phyloP scores from a whole-genome alignment of 1,140 invertebrate genomes.

The Thaumetopoea pityocampa region DNA sequence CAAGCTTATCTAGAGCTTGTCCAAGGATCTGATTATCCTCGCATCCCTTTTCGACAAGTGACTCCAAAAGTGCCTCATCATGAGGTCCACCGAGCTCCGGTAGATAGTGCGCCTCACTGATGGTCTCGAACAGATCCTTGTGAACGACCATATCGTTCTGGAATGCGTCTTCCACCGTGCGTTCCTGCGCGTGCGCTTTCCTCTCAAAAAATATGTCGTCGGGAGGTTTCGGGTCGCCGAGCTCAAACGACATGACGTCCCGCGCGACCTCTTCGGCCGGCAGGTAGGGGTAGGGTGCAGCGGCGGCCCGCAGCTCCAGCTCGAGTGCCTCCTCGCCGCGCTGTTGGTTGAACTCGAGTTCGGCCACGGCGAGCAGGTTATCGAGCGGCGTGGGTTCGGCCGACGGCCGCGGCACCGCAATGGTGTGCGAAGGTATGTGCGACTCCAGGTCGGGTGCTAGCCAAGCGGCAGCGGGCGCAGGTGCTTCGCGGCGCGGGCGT shows the following conservation, averaged over 20 bases:
- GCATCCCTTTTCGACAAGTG: constrained; percentile 77
- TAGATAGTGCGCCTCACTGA: constrained; percentile 68
- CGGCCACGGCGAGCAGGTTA: constrained; percentile 77
- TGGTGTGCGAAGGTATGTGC: constrained; percentile 77
- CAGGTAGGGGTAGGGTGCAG: constrained; percentile 52
- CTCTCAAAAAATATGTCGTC: constrained; percentile 61
- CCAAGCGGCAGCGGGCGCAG: constrained; percentile 30
- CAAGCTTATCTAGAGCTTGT: constrained; percentile 64
- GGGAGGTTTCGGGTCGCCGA: constrained; percentile 48
- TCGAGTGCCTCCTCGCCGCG: constrained; percentile 66
- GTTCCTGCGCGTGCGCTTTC: constrained; percentile 39
- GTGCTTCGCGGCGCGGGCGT: constrained; percentile 23
- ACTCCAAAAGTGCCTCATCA: constrained; percentile 77
- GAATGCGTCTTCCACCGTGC: constrained; percentile 43
- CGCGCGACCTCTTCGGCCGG: constrained; percentile 52
- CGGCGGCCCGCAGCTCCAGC: constrained; percentile 65
- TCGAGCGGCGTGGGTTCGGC: constrained; percentile 67
- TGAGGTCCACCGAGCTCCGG: constrained; percentile 75
- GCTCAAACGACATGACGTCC: constrained; percentile 67
- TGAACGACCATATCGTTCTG: constrained; percentile 51
- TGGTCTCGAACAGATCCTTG: constrained; percentile 72
- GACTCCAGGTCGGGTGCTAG: constrained; percentile 75
- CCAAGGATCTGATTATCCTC: constrained; percentile 76
- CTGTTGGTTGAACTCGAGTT: constrained; percentile 76
- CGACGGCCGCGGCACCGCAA: constrained; percentile 65